Evolutionary conservation across 1,140 invertebrate genomes (phyloP), one percentile per base, ranked within the genome.

Genomic region (Caenorhabditis inopinata): DNA sequence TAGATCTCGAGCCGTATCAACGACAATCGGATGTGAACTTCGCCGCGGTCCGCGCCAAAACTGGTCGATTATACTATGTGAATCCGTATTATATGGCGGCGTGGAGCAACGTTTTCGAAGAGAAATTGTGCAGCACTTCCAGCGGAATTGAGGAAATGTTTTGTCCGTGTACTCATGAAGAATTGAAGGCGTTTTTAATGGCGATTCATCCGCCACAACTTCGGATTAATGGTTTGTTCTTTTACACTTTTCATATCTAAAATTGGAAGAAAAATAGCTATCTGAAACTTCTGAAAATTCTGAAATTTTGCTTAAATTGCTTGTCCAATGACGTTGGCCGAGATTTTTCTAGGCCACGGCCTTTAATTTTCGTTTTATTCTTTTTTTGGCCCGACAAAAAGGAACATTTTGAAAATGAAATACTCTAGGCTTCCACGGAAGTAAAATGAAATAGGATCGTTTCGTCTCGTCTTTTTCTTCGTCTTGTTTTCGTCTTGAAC

Each of bases 171-270:
- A 84, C 86, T 14, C 87, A 87, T 62, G 86, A 87, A 78, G 86
- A 87, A 53, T 68, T 87, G 18, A 88, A 88, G 74, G 87, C 85
- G 11, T 87, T 87, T 74, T 84, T 87, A 14, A 87, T 87, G 85
- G 87, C 86, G 12, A 88, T 88, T 27, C 87, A 88, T 80, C 86
- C 86, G 23, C 86, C 86, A 12, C 86, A 87, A 79, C 49, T 87
- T 21, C 77, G 87, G 58, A 88, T 87, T 32, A 87, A 84, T 53
- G 85, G 85, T 87, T 23, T 1, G 11, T 78, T 16, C n/a, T n/a
- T 16, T 79, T 45, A n/a, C n/a, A n/a, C n/a, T n/a, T n/a, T n/a
- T n/a, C n/a, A n/a, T n/a, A n/a, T n/a, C n/a, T n/a, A n/a, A n/a
- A n/a, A n/a, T n/a, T n/a, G n/a, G n/a, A n/a, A n/a, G n/a, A n/a